These are phyloP conservation scores for Plectropomus leopardus DNA, from an alignment of 2,113 vertebrate species.

Conservation along the genomic window DNA sequence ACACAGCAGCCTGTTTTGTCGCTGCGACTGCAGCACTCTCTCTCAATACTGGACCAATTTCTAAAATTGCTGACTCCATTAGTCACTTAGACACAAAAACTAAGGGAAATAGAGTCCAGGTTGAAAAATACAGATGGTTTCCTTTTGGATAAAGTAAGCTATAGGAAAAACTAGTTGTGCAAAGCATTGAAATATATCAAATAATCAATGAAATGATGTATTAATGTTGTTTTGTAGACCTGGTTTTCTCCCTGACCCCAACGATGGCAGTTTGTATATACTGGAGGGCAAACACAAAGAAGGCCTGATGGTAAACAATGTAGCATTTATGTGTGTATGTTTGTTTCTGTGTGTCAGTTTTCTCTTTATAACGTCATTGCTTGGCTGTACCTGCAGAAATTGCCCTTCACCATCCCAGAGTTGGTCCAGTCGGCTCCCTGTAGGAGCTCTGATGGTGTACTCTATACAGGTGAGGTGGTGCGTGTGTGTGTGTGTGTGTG, in stretches of 20 bases:
- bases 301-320: slow-evolving; percentile 91
- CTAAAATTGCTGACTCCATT: no score
- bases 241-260: slow-evolving; percentile 95
- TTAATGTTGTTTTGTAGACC: slow-evolving; percentile 83
- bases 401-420: slow-evolving; percentile 97
- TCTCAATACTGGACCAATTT: no score
- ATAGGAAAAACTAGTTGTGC: background rate
- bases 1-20: no score
- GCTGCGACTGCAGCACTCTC: no score
- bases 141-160: background rate
- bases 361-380: slow-evolving; percentile 6
- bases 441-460: slow-evolving; percentile 94
- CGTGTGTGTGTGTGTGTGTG: background rate
- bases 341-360: slow-evolving; percentile 10
- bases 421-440: slow-evolving; percentile 97
- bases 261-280: slow-evolving; percentile 95
- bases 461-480: slow-evolving; percentile 91
- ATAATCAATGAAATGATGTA: background rate
- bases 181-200: background rate
- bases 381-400: slow-evolving; percentile 86
- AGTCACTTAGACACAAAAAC: no score
- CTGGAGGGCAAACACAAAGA: slow-evolving; percentile 93
- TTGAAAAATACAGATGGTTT: no score
- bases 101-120: no score
- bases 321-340: slow-evolving; percentile 14